Conservation (phyloP, 1,140 invertebrate species). For the Bombus soroeensis region DNA sequence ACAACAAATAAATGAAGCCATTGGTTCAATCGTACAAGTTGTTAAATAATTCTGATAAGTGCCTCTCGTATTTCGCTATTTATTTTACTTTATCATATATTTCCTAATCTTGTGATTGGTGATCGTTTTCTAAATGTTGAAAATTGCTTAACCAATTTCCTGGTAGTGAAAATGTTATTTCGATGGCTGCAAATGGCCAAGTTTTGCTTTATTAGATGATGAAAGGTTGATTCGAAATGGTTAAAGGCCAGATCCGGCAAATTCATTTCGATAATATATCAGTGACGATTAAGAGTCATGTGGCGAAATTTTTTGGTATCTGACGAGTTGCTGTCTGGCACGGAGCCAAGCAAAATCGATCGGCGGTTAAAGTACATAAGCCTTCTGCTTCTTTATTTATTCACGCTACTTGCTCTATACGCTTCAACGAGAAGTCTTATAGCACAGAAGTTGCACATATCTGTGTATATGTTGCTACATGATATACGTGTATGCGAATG, state of each 20-base stretch:
- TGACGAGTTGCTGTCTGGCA: slow-evolving; percentile 65
- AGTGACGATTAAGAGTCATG: slow-evolving; percentile 23
- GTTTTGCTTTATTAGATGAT: too few relatives aligned
- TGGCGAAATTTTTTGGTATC: slow-evolving; percentile 65
- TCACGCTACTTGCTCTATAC: slow-evolving; percentile 54
- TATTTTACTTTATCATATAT: too few relatives aligned
- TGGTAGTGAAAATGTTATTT: too few relatives aligned
- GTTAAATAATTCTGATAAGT: too few relatives aligned
- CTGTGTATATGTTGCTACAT: slow-evolving; percentile 1
- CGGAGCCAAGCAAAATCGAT: slow-evolving; percentile 68
- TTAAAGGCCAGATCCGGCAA: neutral
- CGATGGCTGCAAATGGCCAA: too few relatives aligned
- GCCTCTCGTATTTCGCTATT: too few relatives aligned
- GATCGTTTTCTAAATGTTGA: too few relatives aligned
- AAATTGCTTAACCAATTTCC: too few relatives aligned
- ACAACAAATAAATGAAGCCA: too few relatives aligned
- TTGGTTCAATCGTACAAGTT: too few relatives aligned
- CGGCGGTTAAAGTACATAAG: slow-evolving; percentile 54
- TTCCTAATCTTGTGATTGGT: too few relatives aligned
- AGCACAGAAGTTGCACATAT: slow-evolving; percentile 4
- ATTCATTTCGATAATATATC: slow-evolving; percentile 25
- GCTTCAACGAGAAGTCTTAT: neutral
- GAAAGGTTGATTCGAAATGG: neutral
- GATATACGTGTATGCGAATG: neutral
- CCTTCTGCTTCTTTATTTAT: slow-evolving; percentile 67